Evolutionary conservation across 2,113 vertebrate species (phyloP), one percentile per base, ranked within the genome.

Genomic region (Gila orcuttii): DNA sequence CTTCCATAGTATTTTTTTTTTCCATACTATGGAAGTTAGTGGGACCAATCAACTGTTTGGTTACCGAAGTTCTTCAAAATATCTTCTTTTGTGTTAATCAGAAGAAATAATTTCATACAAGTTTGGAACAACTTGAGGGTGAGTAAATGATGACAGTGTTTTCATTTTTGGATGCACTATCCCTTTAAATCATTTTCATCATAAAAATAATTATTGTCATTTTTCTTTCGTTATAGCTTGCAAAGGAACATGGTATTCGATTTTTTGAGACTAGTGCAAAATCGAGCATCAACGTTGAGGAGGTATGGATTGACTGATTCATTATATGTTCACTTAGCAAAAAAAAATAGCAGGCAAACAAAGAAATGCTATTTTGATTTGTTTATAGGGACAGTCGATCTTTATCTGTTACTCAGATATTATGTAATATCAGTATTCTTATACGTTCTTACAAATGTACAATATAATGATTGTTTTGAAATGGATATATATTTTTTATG

Each of bases 261-360:
- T 98, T 98, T 94, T 98, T 98, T 2, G 97, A 99, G 93, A 99
- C 97, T 2, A 99, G 97, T 62, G 97, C 97, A 85, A 96, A 96
- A 91, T 94, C 94, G 73, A 95, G 93, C 90, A 96, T 95, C 80
- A 95, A 95, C 7, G 94, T 95, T 68, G 94, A 95, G 23, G 94
- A 95, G 94, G 94, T 96, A 80, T 93, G 93, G 52, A 47, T 15
- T 21, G 33, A 21, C 55, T 3, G 17, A 78, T 55, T 28, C 2
- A 60, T 23, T 3, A 36, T 71, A 66, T 33, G 28, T 17, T 68
- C 13, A 17, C 59, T 25, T 25, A 4, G n/a, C n/a, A 62, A 10
- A 62, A n/a, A 33, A 60, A 60, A 60, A 25, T 25, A 60, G 17
- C 52, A 7, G 17, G 17, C 59, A 10, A 60, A 62, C 42, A 47